phyloP scores from a whole-genome alignment of 2,797 vertebrate genomes.

The Knipowitschia caucasica region DNA sequence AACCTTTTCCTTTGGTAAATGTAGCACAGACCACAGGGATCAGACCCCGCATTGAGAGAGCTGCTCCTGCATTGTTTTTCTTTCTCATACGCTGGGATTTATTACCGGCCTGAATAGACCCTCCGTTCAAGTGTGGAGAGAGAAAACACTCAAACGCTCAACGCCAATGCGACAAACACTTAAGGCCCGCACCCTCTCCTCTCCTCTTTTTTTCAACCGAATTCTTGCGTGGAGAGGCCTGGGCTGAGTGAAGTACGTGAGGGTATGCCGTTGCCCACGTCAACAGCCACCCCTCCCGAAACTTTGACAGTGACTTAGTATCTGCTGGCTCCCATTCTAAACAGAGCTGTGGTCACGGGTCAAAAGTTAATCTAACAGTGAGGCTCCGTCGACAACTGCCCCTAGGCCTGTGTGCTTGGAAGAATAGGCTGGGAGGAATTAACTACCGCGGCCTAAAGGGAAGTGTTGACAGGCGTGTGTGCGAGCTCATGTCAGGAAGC shows the following conservation, averaged over 20 bases:
- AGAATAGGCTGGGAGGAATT: conserved; percentile 71
- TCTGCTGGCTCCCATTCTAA: conserved; percentile 61
- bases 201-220: conserved; percentile 19
- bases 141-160: conserved; percentile 27
- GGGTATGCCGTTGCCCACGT: conserved; percentile 66
- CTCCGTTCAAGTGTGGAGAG: conserved; percentile 21
- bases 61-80: conserved; percentile 40
- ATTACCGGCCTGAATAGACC: conserved; percentile 40
- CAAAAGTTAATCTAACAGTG: conserved; percentile 74
- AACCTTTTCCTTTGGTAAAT: conserved; percentile 64
- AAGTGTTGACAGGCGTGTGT: conserved; percentile 64
- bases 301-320: conserved; percentile 71
- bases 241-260: conserved; percentile 48
- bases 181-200: conserved; percentile 19
- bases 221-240: conserved; percentile 59
- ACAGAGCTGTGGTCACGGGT: conserved; percentile 64
- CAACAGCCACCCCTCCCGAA: conserved; percentile 67
- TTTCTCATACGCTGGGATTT: conserved; percentile 39
- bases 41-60: conserved; percentile 29
- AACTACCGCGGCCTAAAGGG: conserved; percentile 49
- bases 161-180: conserved; percentile 13
- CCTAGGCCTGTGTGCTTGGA: conserved; percentile 63
- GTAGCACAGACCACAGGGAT: conserved; percentile 50
- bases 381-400: conserved; percentile 57
- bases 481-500: conserved; percentile 41